These are phyloP conservation scores for Ricordea florida DNA, from an alignment of 92 coral and sea anemone genomes.

Conservation along the genomic window DNA sequence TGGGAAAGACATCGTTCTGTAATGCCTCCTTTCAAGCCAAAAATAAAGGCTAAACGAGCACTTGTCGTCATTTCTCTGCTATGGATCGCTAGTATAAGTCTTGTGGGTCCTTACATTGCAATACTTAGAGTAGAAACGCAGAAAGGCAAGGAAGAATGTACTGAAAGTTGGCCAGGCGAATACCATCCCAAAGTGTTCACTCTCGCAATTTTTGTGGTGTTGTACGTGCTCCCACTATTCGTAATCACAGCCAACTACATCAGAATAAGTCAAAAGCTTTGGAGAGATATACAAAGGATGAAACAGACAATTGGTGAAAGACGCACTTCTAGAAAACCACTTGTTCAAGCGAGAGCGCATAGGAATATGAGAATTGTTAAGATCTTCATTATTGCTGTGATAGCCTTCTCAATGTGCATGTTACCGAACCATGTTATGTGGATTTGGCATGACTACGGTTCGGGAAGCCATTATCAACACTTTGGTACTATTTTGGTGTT, in stretches of 20 bases:
- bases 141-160: conserved; percentile 39
- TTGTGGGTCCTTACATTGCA: conserved; percentile 73
- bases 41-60: conserved; percentile 61
- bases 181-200: conserved; percentile 68
- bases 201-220: conserved; percentile 58
- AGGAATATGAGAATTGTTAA: conserved; percentile 84
- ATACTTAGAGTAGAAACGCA: conserved; percentile 39
- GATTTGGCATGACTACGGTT: conserved; percentile 85
- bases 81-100: conserved; percentile 60
- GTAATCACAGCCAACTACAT: conserved; percentile 75
- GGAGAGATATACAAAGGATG: conserved; percentile 79
- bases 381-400: conserved; percentile 72
- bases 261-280: conserved; percentile 72
- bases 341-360: conserved; percentile 66
- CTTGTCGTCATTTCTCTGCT: conserved; percentile 35
- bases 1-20: conserved; percentile 79
- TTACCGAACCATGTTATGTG: conserved; percentile 81
- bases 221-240: conserved; percentile 71
- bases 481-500: conserved; percentile 61
- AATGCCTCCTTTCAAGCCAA: conserved; percentile 76
- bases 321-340: conserved; percentile 56
- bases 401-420: conserved; percentile 80
- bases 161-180: conserved; percentile 48
- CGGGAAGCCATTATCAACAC: conserved; percentile 37
- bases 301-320: conserved; percentile 68